phyloP scores from a whole-genome alignment of 2,797 vertebrate species.

The Botia almorhae region DNA sequence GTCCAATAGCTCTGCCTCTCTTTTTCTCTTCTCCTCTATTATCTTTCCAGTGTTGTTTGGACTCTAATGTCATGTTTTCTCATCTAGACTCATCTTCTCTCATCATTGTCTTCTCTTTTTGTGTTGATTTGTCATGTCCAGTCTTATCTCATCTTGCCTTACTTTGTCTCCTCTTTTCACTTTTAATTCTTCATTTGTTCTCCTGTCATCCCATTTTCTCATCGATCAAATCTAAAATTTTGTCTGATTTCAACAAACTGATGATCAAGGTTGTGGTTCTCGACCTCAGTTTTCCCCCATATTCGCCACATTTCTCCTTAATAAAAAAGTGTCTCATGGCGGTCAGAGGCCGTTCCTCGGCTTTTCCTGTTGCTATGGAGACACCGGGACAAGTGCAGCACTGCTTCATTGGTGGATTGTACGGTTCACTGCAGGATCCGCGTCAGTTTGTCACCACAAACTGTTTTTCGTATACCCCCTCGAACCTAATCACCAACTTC shows the following conservation, averaged over 20 bases:
- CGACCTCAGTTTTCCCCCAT: constrained; percentile 31
- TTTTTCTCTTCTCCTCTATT: too few species aligned
- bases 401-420: constrained; percentile 53
- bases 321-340: constrained; percentile 64
- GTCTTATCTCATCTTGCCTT: constrained; percentile 3
- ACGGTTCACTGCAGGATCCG: constrained; percentile 60
- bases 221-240: not conserved
- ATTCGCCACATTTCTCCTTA: constrained; percentile 51
- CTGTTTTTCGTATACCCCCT: constrained; percentile 26
- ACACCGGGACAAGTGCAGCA: constrained; percentile 55
- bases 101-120: not conserved
- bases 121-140: not conserved
- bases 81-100: too few species aligned
- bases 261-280: not conserved
- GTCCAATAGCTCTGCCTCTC: too few species aligned
- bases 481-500: constrained; percentile 12
- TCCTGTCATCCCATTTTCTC: not conserved
- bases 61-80: too few species aligned
- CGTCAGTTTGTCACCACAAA: constrained; percentile 50
- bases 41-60: too few species aligned
- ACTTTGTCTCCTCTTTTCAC: not conserved
- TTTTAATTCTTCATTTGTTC: constrained; percentile 2
- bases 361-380: constrained; percentile 69
- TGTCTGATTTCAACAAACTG: not conserved
- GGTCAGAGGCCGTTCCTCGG: constrained; percentile 63